These are phyloP conservation scores for Silurus lanzhouensis DNA, from an alignment of 2,797 vertebrate species.

Conservation along the genomic window DNA sequence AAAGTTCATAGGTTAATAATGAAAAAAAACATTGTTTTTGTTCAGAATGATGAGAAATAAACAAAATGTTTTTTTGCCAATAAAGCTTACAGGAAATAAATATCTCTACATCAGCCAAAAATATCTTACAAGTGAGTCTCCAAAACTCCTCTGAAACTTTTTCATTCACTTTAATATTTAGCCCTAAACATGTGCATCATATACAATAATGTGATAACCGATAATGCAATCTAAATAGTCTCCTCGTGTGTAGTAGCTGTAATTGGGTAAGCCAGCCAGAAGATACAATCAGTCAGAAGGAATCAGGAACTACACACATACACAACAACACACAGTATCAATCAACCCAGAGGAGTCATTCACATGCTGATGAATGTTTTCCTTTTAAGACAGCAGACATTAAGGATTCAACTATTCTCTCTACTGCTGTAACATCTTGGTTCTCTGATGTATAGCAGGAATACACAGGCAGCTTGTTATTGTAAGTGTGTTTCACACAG, in stretches of 20 bases:
- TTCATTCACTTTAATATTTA: conserved; percentile 10
- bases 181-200: conserved; percentile 9
- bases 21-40: conserved; percentile 15
- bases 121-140: conserved; percentile 5
- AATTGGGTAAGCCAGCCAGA: conserved; percentile 33
- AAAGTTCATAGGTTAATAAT: neutral
- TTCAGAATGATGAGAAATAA: conserved; percentile 20
- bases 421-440: neutral
- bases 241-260: conserved; percentile 20
- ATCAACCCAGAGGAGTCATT: conserved; percentile 15
- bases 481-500: conserved; percentile 24
- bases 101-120: conserved; percentile 17
- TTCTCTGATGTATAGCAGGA: conserved; percentile 38
- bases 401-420: neutral
- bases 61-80: neutral
- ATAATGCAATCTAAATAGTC: conserved; percentile 33
- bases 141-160: neutral
- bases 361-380: conserved; percentile 33
- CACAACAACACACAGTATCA: conserved; percentile 3
- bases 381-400: conserved; percentile 25
- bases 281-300: conserved; percentile 35
- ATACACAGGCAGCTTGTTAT: conserved; percentile 27
- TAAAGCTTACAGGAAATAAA: conserved; percentile 26
- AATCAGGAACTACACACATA: conserved; percentile 21
- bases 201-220: conserved; percentile 35